Evolutionary conservation across 2,113 vertebrate species (phyloP), one percentile per base, ranked within the genome.

Genomic region (Thomomys bottae): DNA sequence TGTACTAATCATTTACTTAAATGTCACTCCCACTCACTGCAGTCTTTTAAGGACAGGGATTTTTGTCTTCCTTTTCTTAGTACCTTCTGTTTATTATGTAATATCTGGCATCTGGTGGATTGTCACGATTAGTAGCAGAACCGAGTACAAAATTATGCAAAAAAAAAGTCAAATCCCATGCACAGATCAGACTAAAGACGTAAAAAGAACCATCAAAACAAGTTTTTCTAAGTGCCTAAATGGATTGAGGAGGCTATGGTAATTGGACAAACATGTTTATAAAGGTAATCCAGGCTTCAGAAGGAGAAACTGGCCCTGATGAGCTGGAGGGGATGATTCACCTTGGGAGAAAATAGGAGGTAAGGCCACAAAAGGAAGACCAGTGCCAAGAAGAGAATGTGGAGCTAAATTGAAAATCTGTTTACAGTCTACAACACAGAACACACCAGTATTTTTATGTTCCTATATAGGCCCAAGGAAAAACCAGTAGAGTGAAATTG

Each of bases 401-500:
- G 42, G 84, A 87, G 4, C 36, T 92, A 86, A 66, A n/a, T 81
- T 61, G 57, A 90, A 8, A 73, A n/a, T 75, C 49, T 67, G 42
- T 80, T 94, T 94, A 93, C 40, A 78, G 81, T 96, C 84, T 94
- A n/a, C 40, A 89, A 23, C 3, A 32, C 86, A 96, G 23, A 75
- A 96, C 81, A 87, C 63, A 83, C 81, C 38, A 78, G 32, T 89
- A 75, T 88, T 95, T 92, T 93, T 63, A 76, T 83, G 17, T 66
- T 94, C 96, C 71, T 96, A 40, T 92, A 72, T 18, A 82, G 59
- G 84, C 94, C 54, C 79, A 88, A 68, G 87, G 88, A 92, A 95
- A 96, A 97, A 3, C 36, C 57, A 94, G 85, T 94, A 92, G 92
- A 93, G 91, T 88, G 88, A 97, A 97, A 97, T 80, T 94, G 87